Evolutionary conservation across 2,797 vertebrate species (phyloP).

Genomic region (Argentina silus): DNA sequence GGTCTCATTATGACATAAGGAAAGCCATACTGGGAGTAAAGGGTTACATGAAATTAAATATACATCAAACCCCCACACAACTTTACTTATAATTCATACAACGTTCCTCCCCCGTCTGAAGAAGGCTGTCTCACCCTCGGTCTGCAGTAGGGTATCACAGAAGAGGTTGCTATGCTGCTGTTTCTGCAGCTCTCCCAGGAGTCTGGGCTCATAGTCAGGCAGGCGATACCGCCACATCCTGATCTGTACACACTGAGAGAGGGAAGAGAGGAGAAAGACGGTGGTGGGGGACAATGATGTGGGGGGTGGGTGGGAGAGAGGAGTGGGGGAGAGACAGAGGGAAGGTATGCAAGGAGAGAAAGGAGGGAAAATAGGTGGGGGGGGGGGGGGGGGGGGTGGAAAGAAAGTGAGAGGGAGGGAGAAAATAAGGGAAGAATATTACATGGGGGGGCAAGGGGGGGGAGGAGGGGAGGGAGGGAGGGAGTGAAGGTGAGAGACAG

Average conservation of each 20-base stretch:
- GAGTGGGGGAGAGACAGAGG: too few species aligned
- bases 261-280: not conserved
- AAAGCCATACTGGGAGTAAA: not conserved
- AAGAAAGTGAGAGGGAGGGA: not conserved
- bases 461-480: not conserved
- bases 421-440: not conserved
- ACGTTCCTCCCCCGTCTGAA: not conserved
- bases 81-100: too few species aligned
- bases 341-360: not conserved
- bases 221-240: constrained; percentile 69
- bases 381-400: not conserved
- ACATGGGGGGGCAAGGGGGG: not conserved
- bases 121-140: constrained; percentile 61
- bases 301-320: not conserved
- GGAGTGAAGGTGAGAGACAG: not conserved
- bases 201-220: constrained; percentile 60
- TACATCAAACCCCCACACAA: too few species aligned
- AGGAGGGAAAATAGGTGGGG: not conserved
- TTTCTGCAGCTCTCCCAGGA: constrained; percentile 73
- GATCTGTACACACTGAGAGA: constrained; percentile 14
- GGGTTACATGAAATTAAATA: too few species aligned
- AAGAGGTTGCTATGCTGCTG: constrained; percentile 70
- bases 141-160: constrained; percentile 77
- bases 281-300: not conserved
- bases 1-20: not conserved